Evolutionary conservation across 2,113 vertebrate genomes (phyloP).

Genomic region (Platichthys flesus): DNA sequence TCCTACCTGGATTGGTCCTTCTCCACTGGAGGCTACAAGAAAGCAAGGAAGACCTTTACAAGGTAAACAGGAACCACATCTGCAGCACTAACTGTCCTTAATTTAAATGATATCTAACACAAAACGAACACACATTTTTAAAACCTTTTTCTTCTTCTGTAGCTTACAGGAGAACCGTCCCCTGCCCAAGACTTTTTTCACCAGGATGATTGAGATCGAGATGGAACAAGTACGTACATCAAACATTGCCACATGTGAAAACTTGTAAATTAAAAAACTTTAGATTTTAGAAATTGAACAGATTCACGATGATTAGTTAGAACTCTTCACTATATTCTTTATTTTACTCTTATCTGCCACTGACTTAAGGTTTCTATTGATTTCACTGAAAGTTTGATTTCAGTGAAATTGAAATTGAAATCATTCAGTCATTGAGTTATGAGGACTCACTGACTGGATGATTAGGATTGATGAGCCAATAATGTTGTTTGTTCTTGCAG

Average conservation of each 20-base stretch:
- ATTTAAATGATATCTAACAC: neutral
- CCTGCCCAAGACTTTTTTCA: constrained; percentile 90
- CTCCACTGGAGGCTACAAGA: constrained; percentile 88
- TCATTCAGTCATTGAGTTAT: too few relatives aligned
- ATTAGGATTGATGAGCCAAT: neutral
- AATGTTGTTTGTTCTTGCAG: constrained; percentile 68
- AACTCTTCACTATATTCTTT: neutral
- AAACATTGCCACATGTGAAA: too few relatives aligned
- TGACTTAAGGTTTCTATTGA: neutral
- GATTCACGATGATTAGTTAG: neutral
- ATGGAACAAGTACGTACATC: constrained; percentile 89
- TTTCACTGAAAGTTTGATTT: neutral
- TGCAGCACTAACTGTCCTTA: neutral
- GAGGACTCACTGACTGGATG: neutral
- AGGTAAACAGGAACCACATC: constrained; percentile 79
- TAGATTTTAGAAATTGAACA: neutral
- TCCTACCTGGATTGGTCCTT: constrained; percentile 92
- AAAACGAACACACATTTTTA: neutral
- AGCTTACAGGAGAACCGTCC: constrained; percentile 92
- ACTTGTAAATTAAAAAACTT: neutral
- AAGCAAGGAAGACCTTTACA: constrained; percentile 87
- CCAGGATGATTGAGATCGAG: constrained; percentile 92
- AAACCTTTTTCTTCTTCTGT: constrained; percentile 21
- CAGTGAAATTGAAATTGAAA: too few relatives aligned
- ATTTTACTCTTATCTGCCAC: neutral